Percentiles rank a stretch among this genome's conserved stretches.
phyloP scores from a whole-genome alignment of 2,113 vertebrate species.

The Calyptomena viridis region DNA sequence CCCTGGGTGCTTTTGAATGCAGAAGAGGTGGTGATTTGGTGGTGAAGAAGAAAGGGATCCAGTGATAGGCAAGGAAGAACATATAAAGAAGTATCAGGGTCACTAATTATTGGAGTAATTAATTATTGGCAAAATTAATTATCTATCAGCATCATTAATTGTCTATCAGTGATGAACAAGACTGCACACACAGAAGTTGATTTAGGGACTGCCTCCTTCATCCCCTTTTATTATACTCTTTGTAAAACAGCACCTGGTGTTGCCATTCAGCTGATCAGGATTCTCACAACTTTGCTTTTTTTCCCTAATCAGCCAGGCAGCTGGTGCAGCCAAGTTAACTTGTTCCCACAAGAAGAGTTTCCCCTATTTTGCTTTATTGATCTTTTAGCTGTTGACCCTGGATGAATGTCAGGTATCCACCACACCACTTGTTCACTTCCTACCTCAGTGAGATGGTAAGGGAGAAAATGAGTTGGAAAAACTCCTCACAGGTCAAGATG shows the following conservation, averaged over 20 bases:
- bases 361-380: background rate
- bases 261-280: too few species aligned
- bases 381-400: background rate
- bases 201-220: too few species aligned
- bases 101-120: too few species aligned
- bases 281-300: too few species aligned
- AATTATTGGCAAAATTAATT: too few species aligned
- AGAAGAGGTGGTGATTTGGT: background rate
- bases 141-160: too few species aligned
- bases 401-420: background rate
- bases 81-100: background rate
- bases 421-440: background rate
- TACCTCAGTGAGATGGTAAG: accelerated
- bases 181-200: too few species aligned
- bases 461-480: background rate
- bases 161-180: too few species aligned
- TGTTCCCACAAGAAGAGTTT: background rate
- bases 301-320: too few species aligned
- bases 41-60: background rate
- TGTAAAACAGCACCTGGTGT: too few species aligned
- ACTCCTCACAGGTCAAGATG: background rate
- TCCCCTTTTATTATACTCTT: too few species aligned
- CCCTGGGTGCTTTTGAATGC: background rate
- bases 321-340: too few species aligned
- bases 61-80: background rate